These are phyloP conservation scores for Melanargia galathea DNA, from an alignment of 2,888 invertebrate genomes.

Conservation along the genomic window DNA sequence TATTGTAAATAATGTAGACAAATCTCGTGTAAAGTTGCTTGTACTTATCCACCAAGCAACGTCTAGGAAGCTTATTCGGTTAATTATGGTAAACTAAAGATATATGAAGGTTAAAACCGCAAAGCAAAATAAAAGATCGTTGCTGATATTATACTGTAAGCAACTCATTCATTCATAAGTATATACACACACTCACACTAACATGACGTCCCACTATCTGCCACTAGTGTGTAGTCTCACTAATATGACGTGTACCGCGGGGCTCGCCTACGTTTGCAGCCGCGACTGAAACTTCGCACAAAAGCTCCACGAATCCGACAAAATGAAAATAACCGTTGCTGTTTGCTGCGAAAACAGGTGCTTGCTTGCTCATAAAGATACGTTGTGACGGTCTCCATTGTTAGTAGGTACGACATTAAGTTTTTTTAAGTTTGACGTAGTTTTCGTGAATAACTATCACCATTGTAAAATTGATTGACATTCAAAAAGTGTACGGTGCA, in stretches of 20 bases:
- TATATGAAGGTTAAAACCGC: neutral
- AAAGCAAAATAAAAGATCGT: neutral
- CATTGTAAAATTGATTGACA: no score
- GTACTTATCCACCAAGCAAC: no score
- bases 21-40: no score
- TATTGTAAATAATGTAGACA: no score
- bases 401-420: neutral
- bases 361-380: slow-evolving; percentile 48
- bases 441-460: no score
- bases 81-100: neutral
- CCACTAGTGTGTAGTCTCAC: slow-evolving; percentile 51
- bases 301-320: slow-evolving; percentile 53
- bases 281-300: slow-evolving; percentile 35
- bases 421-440: no score
- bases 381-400: slow-evolving; percentile 47
- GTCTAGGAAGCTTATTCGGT: neutral
- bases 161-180: slow-evolving; percentile 38
- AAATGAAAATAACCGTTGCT: slow-evolving; percentile 55
- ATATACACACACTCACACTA: neutral
- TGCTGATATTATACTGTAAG: slow-evolving; percentile 1
- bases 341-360: slow-evolving; percentile 66
- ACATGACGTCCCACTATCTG: neutral
- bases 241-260: slow-evolving; percentile 48
- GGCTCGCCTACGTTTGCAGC: slow-evolving; percentile 50
- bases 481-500: no score